Percentiles rank a stretch among this genome's conserved stretches.
Conservation (phyloP, 2,888 invertebrate genomes). For the Anagyrus pseudococci region DNA sequence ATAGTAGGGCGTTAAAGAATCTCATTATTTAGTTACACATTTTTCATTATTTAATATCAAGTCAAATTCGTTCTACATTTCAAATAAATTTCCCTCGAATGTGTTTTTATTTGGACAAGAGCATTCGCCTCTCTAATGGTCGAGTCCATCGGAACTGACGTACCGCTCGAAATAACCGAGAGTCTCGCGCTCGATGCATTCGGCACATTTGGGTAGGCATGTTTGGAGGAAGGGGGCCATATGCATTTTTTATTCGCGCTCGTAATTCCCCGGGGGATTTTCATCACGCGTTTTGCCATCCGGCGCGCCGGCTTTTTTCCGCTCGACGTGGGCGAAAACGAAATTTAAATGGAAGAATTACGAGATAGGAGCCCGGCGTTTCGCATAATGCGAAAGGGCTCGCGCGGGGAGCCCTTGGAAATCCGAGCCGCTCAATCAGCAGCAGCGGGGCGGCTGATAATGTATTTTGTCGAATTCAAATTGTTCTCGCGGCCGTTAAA, state of each 20-base stretch:
- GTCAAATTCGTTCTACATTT: too few relatives aligned
- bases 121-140: too few relatives aligned
- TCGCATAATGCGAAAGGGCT: conserved; percentile 3
- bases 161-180: conserved; percentile 38
- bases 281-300: conserved; percentile 42
- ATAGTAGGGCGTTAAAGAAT: too few relatives aligned
- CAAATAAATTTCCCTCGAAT: too few relatives aligned
- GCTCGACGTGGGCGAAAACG: conserved; percentile 11
- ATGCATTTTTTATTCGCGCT: conserved; percentile 55
- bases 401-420: neutral
- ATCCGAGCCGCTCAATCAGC: neutral
- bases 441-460: neutral
- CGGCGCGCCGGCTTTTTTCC: conserved; percentile 12
- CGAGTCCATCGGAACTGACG: too few relatives aligned
- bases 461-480: conserved; percentile 5
- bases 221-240: too few relatives aligned
- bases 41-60: too few relatives aligned
- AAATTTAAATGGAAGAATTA: conserved; percentile 23
- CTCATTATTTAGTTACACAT: too few relatives aligned
- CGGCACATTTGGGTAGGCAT: too few relatives aligned
- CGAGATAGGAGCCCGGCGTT: neutral
- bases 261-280: conserved; percentile 53
- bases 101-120: too few relatives aligned
- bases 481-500: conserved; percentile 4
- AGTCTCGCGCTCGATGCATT: too few relatives aligned